phyloP scores from a whole-genome alignment of 2,113 vertebrate species.

The Chloebia gouldiae region DNA sequence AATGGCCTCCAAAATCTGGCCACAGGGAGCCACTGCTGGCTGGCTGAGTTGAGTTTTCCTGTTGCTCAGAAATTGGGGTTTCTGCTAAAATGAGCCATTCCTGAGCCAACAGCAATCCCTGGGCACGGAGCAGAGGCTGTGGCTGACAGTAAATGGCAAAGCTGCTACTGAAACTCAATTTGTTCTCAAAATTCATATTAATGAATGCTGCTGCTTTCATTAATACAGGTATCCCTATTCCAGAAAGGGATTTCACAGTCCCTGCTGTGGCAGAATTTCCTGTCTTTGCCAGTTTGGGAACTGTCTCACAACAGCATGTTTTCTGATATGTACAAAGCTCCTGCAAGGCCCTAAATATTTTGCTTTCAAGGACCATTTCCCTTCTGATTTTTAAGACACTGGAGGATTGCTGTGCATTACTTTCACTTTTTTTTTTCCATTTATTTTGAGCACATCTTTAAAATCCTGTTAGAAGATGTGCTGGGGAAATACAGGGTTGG shows the following conservation, averaged over 20 bases:
- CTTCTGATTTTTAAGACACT: not conserved
- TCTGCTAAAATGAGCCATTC: not conserved
- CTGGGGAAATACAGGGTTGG: not conserved
- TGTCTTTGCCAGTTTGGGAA: not conserved
- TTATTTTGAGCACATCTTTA: not conserved
- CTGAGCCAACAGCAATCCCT: not conserved
- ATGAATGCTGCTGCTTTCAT: not conserved
- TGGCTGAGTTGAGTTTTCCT: not conserved
- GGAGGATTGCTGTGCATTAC: not conserved
- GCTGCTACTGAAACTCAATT: not conserved
- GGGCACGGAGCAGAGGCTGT: not conserved
- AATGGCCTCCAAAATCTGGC: not conserved
- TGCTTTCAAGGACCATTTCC: not conserved
- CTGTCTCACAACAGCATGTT: not conserved
- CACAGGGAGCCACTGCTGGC: not conserved
- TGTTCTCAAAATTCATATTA: too few relatives aligned
- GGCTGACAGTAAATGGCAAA: not conserved
- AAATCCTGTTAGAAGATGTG: not conserved
- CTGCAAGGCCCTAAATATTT: not conserved
- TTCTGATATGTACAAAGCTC: not conserved
- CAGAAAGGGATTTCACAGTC: not conserved
- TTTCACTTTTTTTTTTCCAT: not conserved
- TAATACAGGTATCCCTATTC: fast-evolving
- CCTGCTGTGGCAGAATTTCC: not conserved
- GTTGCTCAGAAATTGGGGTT: not conserved